Conservation (phyloP, 2,797 vertebrate species). For the Acanthornis magna region DNA sequence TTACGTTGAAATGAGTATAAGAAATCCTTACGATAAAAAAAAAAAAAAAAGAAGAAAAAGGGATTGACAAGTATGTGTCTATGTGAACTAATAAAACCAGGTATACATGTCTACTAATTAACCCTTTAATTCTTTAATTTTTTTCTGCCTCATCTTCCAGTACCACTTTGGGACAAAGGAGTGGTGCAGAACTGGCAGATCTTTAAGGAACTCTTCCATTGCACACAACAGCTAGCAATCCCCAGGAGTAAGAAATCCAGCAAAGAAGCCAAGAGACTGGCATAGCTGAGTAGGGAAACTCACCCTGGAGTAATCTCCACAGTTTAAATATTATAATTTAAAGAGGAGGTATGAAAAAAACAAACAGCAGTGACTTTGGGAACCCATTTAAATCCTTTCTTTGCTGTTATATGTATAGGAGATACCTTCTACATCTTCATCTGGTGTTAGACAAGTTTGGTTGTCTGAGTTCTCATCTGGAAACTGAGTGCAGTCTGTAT, state of each 20-base stretch:
- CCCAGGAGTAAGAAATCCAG: background rate
- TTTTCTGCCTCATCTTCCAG: background rate
- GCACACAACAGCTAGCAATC: background rate
- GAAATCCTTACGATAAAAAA: background rate
- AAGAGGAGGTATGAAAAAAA: background rate
- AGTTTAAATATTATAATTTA: background rate
- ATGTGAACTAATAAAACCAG: background rate
- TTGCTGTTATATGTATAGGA: background rate
- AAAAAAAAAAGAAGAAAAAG: background rate
- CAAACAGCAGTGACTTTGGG: background rate
- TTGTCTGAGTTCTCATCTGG: conserved; percentile 85
- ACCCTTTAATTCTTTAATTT: background rate
- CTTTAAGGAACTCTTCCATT: background rate
- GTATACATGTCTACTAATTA: background rate
- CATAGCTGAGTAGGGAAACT: background rate
- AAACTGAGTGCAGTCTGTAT: conserved; percentile 90
- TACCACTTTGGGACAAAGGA: background rate
- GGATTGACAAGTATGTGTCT: background rate
- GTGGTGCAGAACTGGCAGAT: background rate
- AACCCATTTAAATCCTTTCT: background rate
- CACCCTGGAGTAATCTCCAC: background rate
- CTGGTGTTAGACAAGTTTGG: conserved; percentile 85
- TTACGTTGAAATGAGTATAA: background rate
- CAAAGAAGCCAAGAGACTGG: background rate
- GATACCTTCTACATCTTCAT: conserved; percentile 85